A percentile compares a stretch with the other conserved stretches of the same genome.
Conservation (phyloP, 1,140 invertebrate genomes). For the Drosophila santomea region DNA sequence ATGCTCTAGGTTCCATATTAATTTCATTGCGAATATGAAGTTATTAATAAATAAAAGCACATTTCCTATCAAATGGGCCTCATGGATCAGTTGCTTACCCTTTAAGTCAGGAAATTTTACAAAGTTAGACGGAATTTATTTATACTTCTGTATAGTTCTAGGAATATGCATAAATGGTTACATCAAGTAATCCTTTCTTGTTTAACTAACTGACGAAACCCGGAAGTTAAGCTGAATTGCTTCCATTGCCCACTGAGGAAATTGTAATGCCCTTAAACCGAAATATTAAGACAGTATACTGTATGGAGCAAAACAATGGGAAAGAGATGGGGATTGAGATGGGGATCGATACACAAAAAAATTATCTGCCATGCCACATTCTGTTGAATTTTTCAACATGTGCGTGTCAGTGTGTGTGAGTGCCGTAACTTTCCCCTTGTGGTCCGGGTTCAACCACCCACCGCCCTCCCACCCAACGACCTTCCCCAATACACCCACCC, state of each 20-base stretch:
- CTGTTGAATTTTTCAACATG: slow-evolving; percentile 60
- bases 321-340: slow-evolving; percentile 5
- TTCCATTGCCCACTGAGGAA: background rate
- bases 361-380: slow-evolving; percentile 52
- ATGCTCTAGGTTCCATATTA: slow-evolving; percentile 13
- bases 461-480: slow-evolving; percentile 1
- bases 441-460: slow-evolving; percentile 40
- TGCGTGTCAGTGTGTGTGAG: slow-evolving; percentile 32
- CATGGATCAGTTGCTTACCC: no score
- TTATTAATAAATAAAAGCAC: background rate
- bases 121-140: no score
- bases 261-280: background rate
- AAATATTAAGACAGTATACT: slow-evolving; percentile 1
- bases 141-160: no score
- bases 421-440: slow-evolving; percentile 75
- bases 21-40: background rate
- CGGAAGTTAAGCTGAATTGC: background rate
- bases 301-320: background rate
- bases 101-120: no score
- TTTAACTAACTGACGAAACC: background rate
- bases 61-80: no score
- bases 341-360: slow-evolving; percentile 39
- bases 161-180: no score
- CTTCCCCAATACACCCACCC: background rate
- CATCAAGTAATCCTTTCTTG: no score